Base-by-base conservation (phyloP, 2,113 vertebrate genomes). In the Microtus pennsylvanicus region DNA sequence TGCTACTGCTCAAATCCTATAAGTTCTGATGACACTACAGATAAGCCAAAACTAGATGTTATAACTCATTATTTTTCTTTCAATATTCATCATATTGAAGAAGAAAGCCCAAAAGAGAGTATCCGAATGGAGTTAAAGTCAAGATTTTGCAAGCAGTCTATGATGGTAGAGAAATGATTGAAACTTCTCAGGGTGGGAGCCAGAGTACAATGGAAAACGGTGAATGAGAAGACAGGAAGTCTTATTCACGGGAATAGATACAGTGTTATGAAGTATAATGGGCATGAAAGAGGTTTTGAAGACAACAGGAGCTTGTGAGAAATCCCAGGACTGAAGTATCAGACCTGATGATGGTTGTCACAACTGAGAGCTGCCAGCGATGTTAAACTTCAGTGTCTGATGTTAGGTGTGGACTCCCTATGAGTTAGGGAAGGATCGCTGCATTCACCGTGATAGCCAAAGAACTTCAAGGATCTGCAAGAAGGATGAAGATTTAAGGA, bases 301-400 rank as follows among this genome's bases (percentile, higher is more conserved):
- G 38, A 33, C 17, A n/a, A 13, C 42, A 8, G 24, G 24, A 83
- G 21, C 21, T 35, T 9, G 8, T 42, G 17, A 28, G 74, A 35
- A 61, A 35, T 12, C 11, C 3, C 28, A 10, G 19, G 3, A 67
- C n/a, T 0, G 19, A 77, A 55, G 19, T 30, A 28, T 26, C 0
- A 5, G 11, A 1, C 4, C 26, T 38, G 19, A n/a, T 30, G 2
- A 50, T 86, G 17, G 38, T 17, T 85, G 47, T 50, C 47, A 74
- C 9, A 58, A 2, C 1, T 17, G 7, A 72, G 58, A 83, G 5
- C n/a, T n/a, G 2, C 21, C 22, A 13, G 13, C 16, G 22, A 38
- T 13, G 69, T n/a, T 16, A 4, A 63, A 45, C 80, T 38, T 45
- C 21, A 0, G 30, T 17, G 3, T 70, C 7, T 17, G 42, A 50